A percentile compares a stretch with the other conserved stretches of the same genome.
These are phyloP conservation scores for Okamejei kenojei DNA, from an alignment of 2,797 vertebrate species.

Conservation along the genomic window DNA sequence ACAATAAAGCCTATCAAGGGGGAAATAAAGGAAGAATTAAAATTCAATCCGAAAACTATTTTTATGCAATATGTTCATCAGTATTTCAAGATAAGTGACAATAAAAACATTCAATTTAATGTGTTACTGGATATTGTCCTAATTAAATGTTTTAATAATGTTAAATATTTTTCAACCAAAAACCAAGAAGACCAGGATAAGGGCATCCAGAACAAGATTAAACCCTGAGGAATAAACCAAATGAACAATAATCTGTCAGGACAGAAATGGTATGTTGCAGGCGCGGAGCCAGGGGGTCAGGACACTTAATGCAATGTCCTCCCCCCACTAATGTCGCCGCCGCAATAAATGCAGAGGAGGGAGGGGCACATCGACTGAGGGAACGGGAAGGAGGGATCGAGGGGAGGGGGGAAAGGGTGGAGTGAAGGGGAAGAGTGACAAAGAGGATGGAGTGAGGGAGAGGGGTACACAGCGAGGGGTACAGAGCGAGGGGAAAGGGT, in stretches of 20 bases:
- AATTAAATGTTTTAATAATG: background rate
- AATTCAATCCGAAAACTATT: background rate
- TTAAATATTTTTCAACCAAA: background rate
- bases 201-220: background rate
- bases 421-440: too few species aligned
- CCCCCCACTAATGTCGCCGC: background rate
- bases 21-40: background rate
- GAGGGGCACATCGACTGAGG: background rate
- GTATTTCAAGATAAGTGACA: too few species aligned
- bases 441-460: too few species aligned
- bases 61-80: background rate
- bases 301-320: background rate
- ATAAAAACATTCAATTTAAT: background rate
- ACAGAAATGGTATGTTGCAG: background rate
- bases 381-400: background rate
- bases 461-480: too few species aligned
- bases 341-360: background rate
- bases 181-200: background rate
- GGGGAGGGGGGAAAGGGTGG: background rate
- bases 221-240: background rate
- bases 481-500: too few species aligned
- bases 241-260: background rate
- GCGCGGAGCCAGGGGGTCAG: background rate
- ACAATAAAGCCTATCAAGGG: constrained; percentile 72
- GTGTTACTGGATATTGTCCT: background rate